Base-by-base conservation (phyloP, 2,113 vertebrate species). In the Hyla sarda region DNA sequence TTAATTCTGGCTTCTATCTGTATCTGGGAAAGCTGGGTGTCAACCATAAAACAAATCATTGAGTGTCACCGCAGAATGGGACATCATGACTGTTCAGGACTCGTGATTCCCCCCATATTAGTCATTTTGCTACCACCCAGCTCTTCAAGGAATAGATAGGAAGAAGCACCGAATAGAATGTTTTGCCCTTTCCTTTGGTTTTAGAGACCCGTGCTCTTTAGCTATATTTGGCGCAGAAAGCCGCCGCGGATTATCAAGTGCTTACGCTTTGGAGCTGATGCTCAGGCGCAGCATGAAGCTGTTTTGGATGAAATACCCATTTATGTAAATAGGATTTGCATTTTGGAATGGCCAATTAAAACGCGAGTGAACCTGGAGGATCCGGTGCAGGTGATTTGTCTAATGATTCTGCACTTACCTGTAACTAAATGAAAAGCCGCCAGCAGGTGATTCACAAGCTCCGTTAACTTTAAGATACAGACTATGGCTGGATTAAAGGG, bases 291-390 rank as follows among this genome's bases (percentile, higher is more conserved):
- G 52, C 76, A 47, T 52, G 81, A 82, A 34, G 81, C 81, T 52
- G 65, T 41, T 71, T 23, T 30, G 41, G 32, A 83, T 54, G 28
- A 25, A 54, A 54, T 54, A 34, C 65, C 65, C 81, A 54, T 50
- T 32, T 48, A 30, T 82, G 41, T 60, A 54, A 82, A 30, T 50
- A 17, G 60, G 60, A 50, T 30, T 58, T 52, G 21, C 34, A 34
- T 71, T 69, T 82, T 69, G 28, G 60, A 71, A 50, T 11, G 32
- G 82, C 47, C 67, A 73, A 83, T 73, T 83, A 56, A 56, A 73
- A 52, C 73, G 47, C 32, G 16, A 56, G 45, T 73, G 82, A 83
- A 73, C 30, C 65, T 23, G 23, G 67, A 14, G 67, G n/a, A 41
- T 73, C 48, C 30, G 9, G 17, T 13, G 12, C 30, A 54, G 50